These are phyloP conservation scores for Reticulitermes speratus DNA, from an alignment of 1,140 invertebrate species.

Conservation along the genomic window DNA sequence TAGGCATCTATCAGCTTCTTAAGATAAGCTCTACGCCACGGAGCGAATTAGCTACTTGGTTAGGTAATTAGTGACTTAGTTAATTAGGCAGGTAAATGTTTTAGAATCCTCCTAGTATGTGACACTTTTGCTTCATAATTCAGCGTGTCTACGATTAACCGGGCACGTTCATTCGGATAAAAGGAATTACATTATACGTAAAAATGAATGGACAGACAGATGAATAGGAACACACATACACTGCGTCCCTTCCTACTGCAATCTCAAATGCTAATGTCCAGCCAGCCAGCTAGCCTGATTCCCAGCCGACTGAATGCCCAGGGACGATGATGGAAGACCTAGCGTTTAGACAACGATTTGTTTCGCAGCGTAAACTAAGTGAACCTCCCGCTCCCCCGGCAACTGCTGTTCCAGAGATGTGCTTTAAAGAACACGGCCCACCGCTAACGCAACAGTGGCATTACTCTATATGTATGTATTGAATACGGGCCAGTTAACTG, in stretches of 20 bases:
- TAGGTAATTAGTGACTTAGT: too few relatives aligned
- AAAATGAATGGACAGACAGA: neutral
- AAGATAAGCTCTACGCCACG: too few relatives aligned
- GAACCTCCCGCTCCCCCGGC: neutral
- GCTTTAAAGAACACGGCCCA: neutral
- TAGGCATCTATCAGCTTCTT: too few relatives aligned
- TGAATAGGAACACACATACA: neutral
- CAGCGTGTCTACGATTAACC: neutral
- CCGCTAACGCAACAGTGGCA: neutral
- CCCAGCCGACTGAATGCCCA: neutral
- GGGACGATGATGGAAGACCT: conserved; percentile 4
- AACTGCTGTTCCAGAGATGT: neutral
- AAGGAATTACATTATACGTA: neutral
- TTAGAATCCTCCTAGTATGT: too few relatives aligned
- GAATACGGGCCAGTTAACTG: too few relatives aligned
- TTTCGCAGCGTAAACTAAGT: neutral
- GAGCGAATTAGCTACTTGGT: too few relatives aligned
- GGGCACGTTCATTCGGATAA: neutral
- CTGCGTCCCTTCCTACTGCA: neutral
- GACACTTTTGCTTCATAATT: neutral
- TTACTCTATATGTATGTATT: neutral
- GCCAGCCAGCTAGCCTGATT: neutral
- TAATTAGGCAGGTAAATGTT: too few relatives aligned
- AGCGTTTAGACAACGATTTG: neutral
- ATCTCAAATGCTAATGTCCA: conserved; percentile 10